These are phyloP conservation scores for Discoglossus pictus DNA, from an alignment of 2,797 vertebrate genomes.

Conservation along the genomic window DNA sequence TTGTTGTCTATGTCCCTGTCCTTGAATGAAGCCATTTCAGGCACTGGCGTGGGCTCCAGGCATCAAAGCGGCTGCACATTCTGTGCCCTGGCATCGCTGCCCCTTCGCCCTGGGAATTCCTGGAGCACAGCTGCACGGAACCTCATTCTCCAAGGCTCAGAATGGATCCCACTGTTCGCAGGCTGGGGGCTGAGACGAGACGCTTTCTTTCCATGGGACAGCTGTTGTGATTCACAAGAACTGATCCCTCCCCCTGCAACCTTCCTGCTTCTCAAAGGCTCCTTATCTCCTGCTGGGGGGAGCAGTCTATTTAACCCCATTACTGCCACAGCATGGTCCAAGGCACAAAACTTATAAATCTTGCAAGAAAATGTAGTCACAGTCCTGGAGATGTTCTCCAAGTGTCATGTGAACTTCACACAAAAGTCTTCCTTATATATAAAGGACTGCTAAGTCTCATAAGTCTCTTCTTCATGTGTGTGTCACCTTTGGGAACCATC, in stretches of 20 bases:
- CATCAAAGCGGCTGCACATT: slow-evolving; percentile 42
- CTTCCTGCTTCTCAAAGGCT: slow-evolving; percentile 18
- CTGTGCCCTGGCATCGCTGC: slow-evolving; percentile 41
- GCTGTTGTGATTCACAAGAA: slow-evolving; percentile 36
- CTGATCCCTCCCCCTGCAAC: slow-evolving; percentile 12
- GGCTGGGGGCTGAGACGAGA: slow-evolving; percentile 12
- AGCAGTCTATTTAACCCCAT: slow-evolving; percentile 13
- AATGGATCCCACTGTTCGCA: slow-evolving; percentile 17
- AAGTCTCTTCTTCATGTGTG: no score
- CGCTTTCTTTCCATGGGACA: slow-evolving; percentile 24
- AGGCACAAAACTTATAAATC: no score
- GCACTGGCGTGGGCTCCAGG: slow-evolving; percentile 26
- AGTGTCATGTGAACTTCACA: no score
- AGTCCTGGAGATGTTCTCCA: no score
- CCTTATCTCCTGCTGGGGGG: slow-evolving; percentile 32
- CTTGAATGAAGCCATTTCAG: slow-evolving; percentile 36
- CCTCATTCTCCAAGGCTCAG: slow-evolving; percentile 21
- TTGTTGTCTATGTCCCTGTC: slow-evolving; percentile 11
- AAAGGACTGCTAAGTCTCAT: no score
- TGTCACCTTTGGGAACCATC: no score
- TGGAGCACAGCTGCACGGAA: slow-evolving; percentile 42
- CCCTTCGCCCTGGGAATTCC: slow-evolving; percentile 45
- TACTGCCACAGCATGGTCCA: not conserved
- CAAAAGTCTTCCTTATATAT: no score
- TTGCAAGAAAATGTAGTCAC: no score